Base-by-base conservation (phyloP, 2,797 vertebrate genomes). In the Paratrypauchen microcephalus region DNA sequence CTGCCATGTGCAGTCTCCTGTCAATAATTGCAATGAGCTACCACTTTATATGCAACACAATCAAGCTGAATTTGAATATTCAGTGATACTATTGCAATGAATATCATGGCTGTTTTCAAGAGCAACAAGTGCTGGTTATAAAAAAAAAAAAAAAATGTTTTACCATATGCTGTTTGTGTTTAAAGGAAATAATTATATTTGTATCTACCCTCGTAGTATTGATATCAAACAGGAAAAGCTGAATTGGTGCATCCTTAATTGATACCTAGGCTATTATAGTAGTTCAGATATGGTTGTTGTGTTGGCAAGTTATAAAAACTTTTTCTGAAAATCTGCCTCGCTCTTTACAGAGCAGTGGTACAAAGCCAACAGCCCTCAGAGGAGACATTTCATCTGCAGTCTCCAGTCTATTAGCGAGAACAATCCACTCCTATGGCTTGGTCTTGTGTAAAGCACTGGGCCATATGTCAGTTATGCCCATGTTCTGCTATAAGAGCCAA, bases 321-420 rank as follows among this genome's bases (percentile, higher is more conserved):
- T 77, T 70, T 62, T 47, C 70, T 59, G 66, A 32, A 55, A 78
- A 65, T 69, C 65, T 4, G 70, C 71, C 72, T 81, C 15, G 16
- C 75, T 72, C 54, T 23, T 41, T 18, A 62, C 59, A 72, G 69
- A 56, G 54, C 30, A 16, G 60, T 19, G 69, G 62, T 63, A 47
- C 66, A 67, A 78, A 79, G 18, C 13, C 59, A 74, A 73, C 54
- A 36, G 55, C 58, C 76, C 77, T 84, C 78, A 48, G 64, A 84
- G 81, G 82, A 77, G 72, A 75, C 74, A 71, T 80, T 77, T 79
- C 66, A 71, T 79, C 72, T 71, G n/a, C 18, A 45, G 73, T 48
- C 63, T 62, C 19, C 70, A 23, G 71, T 75, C 36, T 47, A 70
- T 72, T 36, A 30, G 62, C 60, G 61, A 68, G 73, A 88, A 77